Evolutionary conservation across 2,797 vertebrate genomes (phyloP), one percentile per base, ranked within the genome.

Genomic region (Botia kubotai): DNA sequence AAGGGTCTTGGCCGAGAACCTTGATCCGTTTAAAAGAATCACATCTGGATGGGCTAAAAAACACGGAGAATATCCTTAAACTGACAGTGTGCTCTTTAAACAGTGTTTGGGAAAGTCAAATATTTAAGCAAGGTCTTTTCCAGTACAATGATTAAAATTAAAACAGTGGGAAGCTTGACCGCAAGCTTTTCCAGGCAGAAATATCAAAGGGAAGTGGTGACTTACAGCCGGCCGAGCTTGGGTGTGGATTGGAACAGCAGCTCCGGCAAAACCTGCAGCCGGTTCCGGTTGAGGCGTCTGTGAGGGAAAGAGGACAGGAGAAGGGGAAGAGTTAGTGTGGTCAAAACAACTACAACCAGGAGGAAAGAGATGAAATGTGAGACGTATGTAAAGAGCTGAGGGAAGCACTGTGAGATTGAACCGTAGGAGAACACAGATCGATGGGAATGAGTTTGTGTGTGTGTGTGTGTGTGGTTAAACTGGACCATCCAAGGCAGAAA

Each of bases 231-330:
- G 62, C 96, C 96, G 83, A 99, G 94, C 91, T 98, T 99, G 88
- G 96, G 95, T 1, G 96, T 99, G 90, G 95, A 96, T 94, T 98
- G 98, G 91, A 99, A 99, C 87, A 99, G 96, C 84, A 99, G 91
- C 90, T 99, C 98, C 0, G 98, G 96, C 83, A 99, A 96, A 77
- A 98, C 94, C 91, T 97, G 97, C 77, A 99, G 92, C 87, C 96
- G 97, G 92, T 99, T 99, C 93, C 96, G 96, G 95, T 99, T 99
- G 90, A 99, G 92, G 36, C 97, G 97, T 84, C 98, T 99, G 90
- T 83, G 87, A 84, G 78, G 62, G 72, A 83, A 73, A 75, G 58
- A 83, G 70, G 77, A 58, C 43, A 83, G 6, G 57, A 58, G 63
- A 70, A 84, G 74, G 81, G 76, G 53, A 74, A 81, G 55, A 76